phyloP scores from a whole-genome alignment of 2,888 invertebrate genomes.

The Lasioglossum calceatum region DNA sequence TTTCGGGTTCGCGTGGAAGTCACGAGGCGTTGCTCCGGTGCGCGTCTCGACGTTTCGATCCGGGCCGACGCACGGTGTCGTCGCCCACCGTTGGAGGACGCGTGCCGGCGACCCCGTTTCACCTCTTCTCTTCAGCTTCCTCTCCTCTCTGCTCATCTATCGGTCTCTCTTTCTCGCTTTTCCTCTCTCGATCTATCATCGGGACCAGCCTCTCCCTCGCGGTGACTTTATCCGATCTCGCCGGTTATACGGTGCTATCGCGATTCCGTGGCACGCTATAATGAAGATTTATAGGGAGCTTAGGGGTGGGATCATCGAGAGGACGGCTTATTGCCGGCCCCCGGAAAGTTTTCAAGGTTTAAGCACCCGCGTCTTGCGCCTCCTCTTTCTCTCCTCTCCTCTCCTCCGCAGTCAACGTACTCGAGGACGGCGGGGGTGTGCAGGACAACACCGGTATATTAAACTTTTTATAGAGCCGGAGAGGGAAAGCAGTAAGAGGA shows the following conservation, averaged over 20 bases:
- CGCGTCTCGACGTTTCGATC: conserved; percentile 72
- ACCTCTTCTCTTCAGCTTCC: conserved; percentile 35
- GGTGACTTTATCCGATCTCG: conserved; percentile 66
- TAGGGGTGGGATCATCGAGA: conserved; percentile 74
- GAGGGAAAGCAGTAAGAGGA: conserved; percentile 70
- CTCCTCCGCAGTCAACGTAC: conserved; percentile 33
- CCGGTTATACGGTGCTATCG: conserved; percentile 55
- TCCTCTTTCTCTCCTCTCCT: background rate
- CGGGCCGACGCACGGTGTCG: conserved; percentile 10
- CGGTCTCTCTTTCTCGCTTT: background rate
- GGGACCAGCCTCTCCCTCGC: conserved; percentile 26
- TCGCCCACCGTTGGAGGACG: conserved; percentile 14
- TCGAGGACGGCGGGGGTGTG: conserved; percentile 28
- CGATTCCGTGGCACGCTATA: conserved; percentile 72
- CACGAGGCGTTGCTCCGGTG: conserved; percentile 57
- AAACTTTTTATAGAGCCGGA: conserved; percentile 76
- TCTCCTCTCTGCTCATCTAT: background rate
- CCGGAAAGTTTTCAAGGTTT: conserved; percentile 77
- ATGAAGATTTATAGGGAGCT: conserved; percentile 81
- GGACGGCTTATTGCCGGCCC: conserved; percentile 78
- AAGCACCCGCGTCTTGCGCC: conserved; percentile 51
- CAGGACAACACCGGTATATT: conserved; percentile 74
- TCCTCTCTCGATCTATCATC: conserved; percentile 65
- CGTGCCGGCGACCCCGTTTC: conserved; percentile 31
- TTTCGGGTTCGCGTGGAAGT: conserved; percentile 63